Base-by-base conservation (phyloP, 2,888 invertebrate genomes). In the Chironomus riparius region DNA sequence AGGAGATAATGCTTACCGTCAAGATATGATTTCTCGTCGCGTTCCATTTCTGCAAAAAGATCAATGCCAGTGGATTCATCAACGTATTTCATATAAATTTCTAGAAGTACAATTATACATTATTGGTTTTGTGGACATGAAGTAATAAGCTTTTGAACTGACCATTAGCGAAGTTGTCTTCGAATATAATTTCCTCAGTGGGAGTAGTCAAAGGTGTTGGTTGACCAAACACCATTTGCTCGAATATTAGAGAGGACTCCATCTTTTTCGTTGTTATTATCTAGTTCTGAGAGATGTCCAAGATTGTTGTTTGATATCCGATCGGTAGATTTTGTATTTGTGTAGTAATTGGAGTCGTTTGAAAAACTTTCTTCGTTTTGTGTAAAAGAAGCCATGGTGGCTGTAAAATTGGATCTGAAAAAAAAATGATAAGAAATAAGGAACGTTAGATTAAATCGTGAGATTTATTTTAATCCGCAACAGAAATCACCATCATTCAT, bases 171-270 rank as follows among this genome's bases (percentile, higher is more conserved):
- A 79, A 78, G 77, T 77, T 77, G 78, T 79, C 78, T 76, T 78
- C 79, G 75, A 78, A 77, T 38, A 77, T 73, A 75, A 77, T 70
- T 68, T 78, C 78, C 74, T 79, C 79, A 68, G 77, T 73, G 73
- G 76, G 74, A 22, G 80, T 78, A 79, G 56, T 15, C 82, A 83
- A 78, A 82, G 84, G 83, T 77, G 84, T 83, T 77, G 78, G 77
- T 21, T 83, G 82, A 79, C 84, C 84, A 80, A 80, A 79, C 78
- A 82, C 82, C 83, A 84, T 83, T 77, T 80, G 81, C 47, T 84
- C 84, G 77, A 79, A 79, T 62, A 84, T 83, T 77, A 81, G 80
- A 78, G 84, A 79, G 71, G 81, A 82, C 79, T 84, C 84, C 84
- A 84, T 82, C 73, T 79, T 80, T 47, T 12, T 24, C 38, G 68